Evolutionary conservation across 1,140 invertebrate genomes (phyloP).

Genomic region (Caerostris darwini): DNA sequence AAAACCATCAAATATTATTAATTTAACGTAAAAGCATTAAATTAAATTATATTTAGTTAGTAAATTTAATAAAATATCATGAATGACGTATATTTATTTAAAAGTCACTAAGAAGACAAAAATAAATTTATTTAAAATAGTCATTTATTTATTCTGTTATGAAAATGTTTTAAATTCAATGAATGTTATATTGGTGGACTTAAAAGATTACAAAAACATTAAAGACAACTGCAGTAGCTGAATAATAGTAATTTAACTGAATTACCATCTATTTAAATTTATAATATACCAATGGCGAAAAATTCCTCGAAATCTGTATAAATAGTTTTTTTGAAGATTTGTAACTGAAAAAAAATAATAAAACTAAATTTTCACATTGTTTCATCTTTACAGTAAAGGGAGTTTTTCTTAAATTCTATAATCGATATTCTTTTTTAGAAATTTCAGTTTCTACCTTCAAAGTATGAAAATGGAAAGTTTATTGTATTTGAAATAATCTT

Average conservation of each 20-base stretch:
- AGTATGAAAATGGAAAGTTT: background rate
- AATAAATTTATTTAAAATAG: no score
- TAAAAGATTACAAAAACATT: no score
- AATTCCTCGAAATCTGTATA: background rate
- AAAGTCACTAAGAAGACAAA: no score
- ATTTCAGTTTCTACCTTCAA: background rate
- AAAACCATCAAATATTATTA: no score
- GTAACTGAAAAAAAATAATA: background rate
- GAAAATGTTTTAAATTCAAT: no score
- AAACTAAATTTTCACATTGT: background rate
- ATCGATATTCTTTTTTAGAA: background rate
- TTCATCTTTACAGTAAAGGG: background rate
- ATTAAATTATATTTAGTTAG: no score
- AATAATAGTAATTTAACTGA: background rate
- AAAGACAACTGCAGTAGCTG: no score
- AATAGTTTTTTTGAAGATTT: background rate
- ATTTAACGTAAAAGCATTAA: no score
- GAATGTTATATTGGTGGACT: no score
- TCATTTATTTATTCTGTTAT: no score
- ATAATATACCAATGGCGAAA: background rate
- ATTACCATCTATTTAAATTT: background rate
- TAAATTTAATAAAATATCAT: no score
- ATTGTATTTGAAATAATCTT: slow-evolving; percentile 9
- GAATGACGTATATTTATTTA: no score
- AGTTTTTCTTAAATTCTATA: background rate